Percentiles rank a stretch among this genome's conserved stretches.
phyloP scores from a whole-genome alignment of 2,888 invertebrate genomes.

The Phymatocera aterrima region DNA sequence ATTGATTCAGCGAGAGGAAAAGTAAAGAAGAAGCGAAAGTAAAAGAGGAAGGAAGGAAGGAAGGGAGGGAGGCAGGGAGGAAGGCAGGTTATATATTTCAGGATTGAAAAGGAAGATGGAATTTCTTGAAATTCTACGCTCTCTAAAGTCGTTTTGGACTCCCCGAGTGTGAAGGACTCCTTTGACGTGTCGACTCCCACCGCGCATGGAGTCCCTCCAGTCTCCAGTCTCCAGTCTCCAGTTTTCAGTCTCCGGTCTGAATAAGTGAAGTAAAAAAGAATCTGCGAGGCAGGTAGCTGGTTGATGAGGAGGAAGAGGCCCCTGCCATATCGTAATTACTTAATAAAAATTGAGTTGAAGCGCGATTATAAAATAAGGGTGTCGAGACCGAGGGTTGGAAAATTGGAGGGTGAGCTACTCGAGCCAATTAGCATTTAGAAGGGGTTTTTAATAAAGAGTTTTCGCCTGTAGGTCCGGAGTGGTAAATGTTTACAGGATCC shows the following conservation, averaged over 20 bases:
- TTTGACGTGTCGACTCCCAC: conserved; percentile 3
- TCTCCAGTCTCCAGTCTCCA: background rate
- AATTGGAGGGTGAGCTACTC: background rate
- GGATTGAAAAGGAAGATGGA: background rate
- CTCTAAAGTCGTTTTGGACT: background rate
- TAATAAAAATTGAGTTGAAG: background rate
- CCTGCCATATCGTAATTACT: conserved; percentile 4
- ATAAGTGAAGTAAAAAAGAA: background rate
- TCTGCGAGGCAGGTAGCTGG: background rate
- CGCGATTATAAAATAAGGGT: background rate
- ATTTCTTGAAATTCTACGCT: background rate
- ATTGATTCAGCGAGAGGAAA: conserved; percentile 18
- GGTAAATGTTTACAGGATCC: background rate
- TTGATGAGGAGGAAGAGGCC: background rate
- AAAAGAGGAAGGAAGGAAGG: conserved; percentile 37
- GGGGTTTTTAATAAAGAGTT: conserved; percentile 34
- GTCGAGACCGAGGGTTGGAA: background rate
- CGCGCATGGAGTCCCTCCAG: background rate
- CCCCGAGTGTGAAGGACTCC: conserved; percentile 12
- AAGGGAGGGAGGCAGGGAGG: conserved; percentile 33
- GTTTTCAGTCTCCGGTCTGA: background rate
- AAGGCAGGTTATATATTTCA: conserved; percentile 21
- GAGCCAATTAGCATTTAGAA: conserved; percentile 30
- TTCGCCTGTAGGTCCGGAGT: background rate
- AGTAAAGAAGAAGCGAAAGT: conserved; percentile 31